These are phyloP conservation scores for Lontra canadensis DNA, from an alignment of 2,113 vertebrate genomes.

Conservation along the genomic window DNA sequence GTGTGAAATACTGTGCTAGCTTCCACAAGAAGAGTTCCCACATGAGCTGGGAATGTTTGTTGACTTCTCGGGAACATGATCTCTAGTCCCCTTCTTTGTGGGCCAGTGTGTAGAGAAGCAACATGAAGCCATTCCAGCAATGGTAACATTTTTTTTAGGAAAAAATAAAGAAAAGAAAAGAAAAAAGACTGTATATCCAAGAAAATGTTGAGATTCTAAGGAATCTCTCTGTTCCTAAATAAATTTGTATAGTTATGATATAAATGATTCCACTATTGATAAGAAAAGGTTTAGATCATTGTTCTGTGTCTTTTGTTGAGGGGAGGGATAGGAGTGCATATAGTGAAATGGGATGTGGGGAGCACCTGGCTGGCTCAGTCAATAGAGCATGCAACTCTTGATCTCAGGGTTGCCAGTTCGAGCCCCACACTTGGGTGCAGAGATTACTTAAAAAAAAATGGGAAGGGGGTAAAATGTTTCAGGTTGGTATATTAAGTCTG, in stretches of 20 bases:
- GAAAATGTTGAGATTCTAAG: slow-evolving; percentile 54
- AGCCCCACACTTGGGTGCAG: background rate
- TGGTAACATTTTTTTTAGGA: background rate
- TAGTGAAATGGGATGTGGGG: background rate
- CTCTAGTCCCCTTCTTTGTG: slow-evolving; percentile 43
- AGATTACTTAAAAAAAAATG: background rate
- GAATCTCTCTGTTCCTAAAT: slow-evolving; percentile 59
- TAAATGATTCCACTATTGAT: slow-evolving; percentile 9
- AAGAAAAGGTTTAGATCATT: background rate
- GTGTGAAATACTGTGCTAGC: slow-evolving; percentile 43
- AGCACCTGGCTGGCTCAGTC: background rate
- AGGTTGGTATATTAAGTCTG: background rate
- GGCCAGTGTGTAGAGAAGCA: slow-evolving; percentile 37
- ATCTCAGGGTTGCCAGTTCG: background rate
- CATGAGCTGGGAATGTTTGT: background rate
- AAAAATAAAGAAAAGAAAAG: background rate
- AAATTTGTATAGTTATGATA: slow-evolving; percentile 55
- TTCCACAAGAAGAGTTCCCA: slow-evolving; percentile 28
- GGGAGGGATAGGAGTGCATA: background rate
- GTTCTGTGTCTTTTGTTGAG: background rate
- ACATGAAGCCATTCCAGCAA: slow-evolving; percentile 55
- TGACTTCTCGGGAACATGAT: background rate
- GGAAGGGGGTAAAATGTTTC: background rate
- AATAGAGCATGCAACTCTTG: too few relatives aligned
- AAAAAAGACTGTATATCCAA: slow-evolving; percentile 34